Conservation (phyloP, 2,797 vertebrate species). For the Chrysocyon brachyurus region DNA sequence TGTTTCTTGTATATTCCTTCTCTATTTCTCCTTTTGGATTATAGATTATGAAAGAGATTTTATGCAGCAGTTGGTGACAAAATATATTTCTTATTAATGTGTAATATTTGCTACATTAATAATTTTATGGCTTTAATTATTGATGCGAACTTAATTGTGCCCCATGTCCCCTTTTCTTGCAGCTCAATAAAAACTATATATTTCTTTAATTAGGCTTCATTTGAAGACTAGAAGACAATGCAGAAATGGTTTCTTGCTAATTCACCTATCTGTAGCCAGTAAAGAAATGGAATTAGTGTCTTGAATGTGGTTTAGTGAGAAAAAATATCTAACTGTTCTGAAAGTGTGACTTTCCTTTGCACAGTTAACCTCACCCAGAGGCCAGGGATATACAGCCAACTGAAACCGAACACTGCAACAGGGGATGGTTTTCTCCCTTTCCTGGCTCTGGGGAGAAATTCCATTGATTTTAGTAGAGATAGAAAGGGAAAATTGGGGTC, state of each 20-base stretch:
- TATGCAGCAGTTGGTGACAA: constrained; percentile 75
- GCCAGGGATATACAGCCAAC: not conserved
- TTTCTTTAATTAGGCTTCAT: constrained; percentile 86
- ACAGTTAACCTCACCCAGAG: constrained; percentile 65
- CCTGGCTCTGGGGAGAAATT: constrained; percentile 41
- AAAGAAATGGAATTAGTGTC: constrained; percentile 75
- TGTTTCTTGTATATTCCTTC: constrained; percentile 48
- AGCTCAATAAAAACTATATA: constrained; percentile 86
- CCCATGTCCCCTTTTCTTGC: constrained; percentile 79
- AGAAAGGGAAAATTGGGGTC: constrained; percentile 65
- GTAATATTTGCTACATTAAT: constrained; percentile 84
- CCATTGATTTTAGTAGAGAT: constrained; percentile 47
- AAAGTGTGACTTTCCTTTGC: constrained; percentile 67
- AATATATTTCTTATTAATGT: constrained; percentile 84
- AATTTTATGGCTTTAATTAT: constrained; percentile 85
- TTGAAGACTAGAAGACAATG: constrained; percentile 80
- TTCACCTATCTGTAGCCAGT: constrained; percentile 72
- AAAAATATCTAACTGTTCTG: constrained; percentile 50
- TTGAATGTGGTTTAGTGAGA: constrained; percentile 55
- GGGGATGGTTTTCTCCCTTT: not conserved
- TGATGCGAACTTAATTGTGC: constrained; percentile 84
- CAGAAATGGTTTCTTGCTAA: constrained; percentile 69
- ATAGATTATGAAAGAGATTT: constrained; percentile 74
- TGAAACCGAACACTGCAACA: not conserved
- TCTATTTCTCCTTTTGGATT: constrained; percentile 70